Evolutionary conservation across 2,888 invertebrate species (phyloP), one percentile per base, ranked within the genome.

Genomic region (Nemotelus nigrinus): DNA sequence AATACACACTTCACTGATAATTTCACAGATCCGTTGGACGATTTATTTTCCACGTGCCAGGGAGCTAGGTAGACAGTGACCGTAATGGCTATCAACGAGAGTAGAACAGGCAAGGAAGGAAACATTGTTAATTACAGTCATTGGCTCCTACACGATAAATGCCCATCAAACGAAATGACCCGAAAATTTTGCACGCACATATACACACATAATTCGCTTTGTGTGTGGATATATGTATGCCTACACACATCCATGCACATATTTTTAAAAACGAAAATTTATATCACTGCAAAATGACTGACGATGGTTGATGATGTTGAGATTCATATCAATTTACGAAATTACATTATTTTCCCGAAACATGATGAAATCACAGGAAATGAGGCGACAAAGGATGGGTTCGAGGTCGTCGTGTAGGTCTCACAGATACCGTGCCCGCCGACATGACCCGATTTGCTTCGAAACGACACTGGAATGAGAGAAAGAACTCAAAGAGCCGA

Each of bases 41-140:
- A 60, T 60, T 60, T 60, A 60, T 60, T 60, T 60, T 39, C 41
- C 39, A 2, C 0, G 60, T 7, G 25, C 25, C 25, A 25, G 25
- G 25, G 25, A 25, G 25, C 25, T 25, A 25, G 25, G 25, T 25
- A 25, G 25, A 25, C 25, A 25, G 25, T 25, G 25, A 25, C 25
- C 25, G 25, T 25, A 25, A 25, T 25, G 25, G 25, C 25, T 25
- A 25, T 39, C 57, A 10, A 8, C 57, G 25, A 58, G 4, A n/a
- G 5, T n/a, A 1, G 41, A 60, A 60, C 7, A 41, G 7, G 7
- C 41, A 41, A 39, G 41, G 39, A 60, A 60, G 60, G 41, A 43
- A 43, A 60, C 25, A 68, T 44, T 68, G 67, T 68, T 68, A 68
- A 68, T 68, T 68, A 68, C 39, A 39, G 67, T 50, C 39, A 68